Evolutionary conservation across 2,113 vertebrate genomes (phyloP).

Genomic region (Podocnemis expansa): DNA sequence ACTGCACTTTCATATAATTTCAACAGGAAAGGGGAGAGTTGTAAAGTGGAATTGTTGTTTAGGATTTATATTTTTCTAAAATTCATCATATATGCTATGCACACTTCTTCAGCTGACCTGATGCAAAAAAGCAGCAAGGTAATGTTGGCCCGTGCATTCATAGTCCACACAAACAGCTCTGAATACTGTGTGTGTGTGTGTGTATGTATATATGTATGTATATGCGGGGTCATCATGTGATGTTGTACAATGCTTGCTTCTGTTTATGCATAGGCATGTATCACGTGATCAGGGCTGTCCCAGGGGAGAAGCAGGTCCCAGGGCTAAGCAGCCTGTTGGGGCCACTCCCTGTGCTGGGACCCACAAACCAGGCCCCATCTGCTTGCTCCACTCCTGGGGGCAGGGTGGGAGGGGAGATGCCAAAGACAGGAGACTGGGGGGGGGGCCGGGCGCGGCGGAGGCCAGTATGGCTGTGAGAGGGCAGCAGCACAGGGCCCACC

Average conservation of each 20-base stretch:
- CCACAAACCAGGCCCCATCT: too few relatives aligned
- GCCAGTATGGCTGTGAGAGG: too few relatives aligned
- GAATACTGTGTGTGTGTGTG: background rate
- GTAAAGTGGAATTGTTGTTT: background rate
- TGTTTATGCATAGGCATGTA: background rate
- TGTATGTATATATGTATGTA: too few relatives aligned
- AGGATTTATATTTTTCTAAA: background rate
- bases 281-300: too few relatives aligned
- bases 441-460: too few relatives aligned
- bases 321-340: too few relatives aligned
- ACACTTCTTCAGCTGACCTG: background rate
- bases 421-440: too few relatives aligned
- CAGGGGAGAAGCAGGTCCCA: too few relatives aligned
- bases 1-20: background rate
- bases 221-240: background rate
- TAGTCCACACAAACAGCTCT: background rate
- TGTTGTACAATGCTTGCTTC: background rate
- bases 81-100: rapidly evolving
- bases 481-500: too few relatives aligned
- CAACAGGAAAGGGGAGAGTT: background rate
- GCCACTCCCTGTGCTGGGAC: too few relatives aligned
- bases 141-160: background rate
- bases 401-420: too few relatives aligned
- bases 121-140: background rate
- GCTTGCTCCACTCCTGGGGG: too few relatives aligned